These are phyloP conservation scores for Cryptocheilus praepositus DNA, from an alignment of 2,888 invertebrate genomes.

Conservation along the genomic window DNA sequence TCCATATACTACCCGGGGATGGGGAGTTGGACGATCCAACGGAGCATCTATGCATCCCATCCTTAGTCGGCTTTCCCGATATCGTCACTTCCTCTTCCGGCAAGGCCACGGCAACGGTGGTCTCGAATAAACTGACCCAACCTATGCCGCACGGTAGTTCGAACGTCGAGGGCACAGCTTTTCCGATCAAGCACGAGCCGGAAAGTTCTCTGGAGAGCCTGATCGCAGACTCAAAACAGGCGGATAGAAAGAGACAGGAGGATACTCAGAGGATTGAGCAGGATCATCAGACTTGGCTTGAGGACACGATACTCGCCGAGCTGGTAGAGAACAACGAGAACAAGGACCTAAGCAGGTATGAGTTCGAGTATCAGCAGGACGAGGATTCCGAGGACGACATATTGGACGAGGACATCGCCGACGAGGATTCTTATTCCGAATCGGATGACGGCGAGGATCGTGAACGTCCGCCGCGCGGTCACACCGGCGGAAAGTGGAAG, in stretches of 20 bases:
- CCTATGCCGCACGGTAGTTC: slow-evolving; percentile 37
- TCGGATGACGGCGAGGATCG: slow-evolving; percentile 76
- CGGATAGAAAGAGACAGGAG: slow-evolving; percentile 58
- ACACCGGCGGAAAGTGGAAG: slow-evolving; percentile 86
- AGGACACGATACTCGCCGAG: slow-evolving; percentile 66
- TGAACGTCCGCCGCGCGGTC: slow-evolving; percentile 77
- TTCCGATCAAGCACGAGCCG: slow-evolving; percentile 48
- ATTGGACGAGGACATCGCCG: slow-evolving; percentile 72
- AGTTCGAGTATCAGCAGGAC: slow-evolving; percentile 66
- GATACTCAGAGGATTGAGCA: slow-evolving; percentile 57
- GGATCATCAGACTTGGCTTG: slow-evolving; percentile 64
- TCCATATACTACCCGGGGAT: slow-evolving; percentile 62
- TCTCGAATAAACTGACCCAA: slow-evolving; percentile 36
- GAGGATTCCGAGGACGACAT: slow-evolving; percentile 67
- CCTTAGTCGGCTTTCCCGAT: slow-evolving; percentile 71
- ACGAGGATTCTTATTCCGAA: slow-evolving; percentile 79
- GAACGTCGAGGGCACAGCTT: slow-evolving; percentile 38
- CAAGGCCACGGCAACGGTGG: slow-evolving; percentile 30
- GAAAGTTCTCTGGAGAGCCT: slow-evolving; percentile 48
- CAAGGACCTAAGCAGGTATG: slow-evolving; percentile 60
- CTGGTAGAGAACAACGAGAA: slow-evolving; percentile 55
- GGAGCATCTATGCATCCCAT: slow-evolving; percentile 69
- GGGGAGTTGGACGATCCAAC: slow-evolving; percentile 68
- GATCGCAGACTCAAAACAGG: slow-evolving; percentile 43
- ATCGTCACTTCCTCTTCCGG: slow-evolving; percentile 60